Evolutionary conservation across 2,888 invertebrate genomes (phyloP).

Genomic region (Zygaena filipendulae): DNA sequence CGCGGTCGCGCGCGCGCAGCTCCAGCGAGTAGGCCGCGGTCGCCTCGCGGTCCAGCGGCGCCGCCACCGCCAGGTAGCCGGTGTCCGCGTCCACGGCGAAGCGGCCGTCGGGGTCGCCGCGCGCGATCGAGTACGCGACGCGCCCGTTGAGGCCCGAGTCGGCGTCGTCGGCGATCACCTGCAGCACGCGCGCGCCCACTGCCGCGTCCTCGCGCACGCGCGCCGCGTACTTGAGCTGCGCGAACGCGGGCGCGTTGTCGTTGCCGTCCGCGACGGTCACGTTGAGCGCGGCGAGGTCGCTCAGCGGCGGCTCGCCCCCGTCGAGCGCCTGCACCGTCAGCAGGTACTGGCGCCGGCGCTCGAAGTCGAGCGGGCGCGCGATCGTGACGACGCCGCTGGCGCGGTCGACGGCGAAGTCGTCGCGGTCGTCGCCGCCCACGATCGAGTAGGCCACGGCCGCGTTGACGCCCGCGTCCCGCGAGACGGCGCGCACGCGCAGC

Average conservation of each 20-base stretch:
- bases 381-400: conserved; percentile 80
- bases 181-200: conserved; percentile 76
- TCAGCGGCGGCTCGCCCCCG: conserved; percentile 88
- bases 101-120: conserved; percentile 76
- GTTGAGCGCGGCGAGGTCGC: conserved; percentile 88
- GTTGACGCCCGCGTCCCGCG: conserved; percentile 92
- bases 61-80: conserved; percentile 80
- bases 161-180: conserved; percentile 85
- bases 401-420: conserved; percentile 82
- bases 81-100: conserved; percentile 82
- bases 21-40: conserved; percentile 81
- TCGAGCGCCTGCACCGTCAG: conserved; percentile 92
- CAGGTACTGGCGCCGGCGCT: conserved; percentile 85
- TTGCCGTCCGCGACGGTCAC: conserved; percentile 87
- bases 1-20: conserved; percentile 85
- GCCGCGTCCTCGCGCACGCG: conserved; percentile 83
- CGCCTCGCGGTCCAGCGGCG: conserved; percentile 84
- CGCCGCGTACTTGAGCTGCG: conserved; percentile 79
- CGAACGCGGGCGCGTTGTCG: conserved; percentile 87
- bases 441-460: conserved; percentile 91
- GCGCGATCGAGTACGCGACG: conserved; percentile 80
- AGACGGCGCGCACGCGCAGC: conserved; percentile 87
- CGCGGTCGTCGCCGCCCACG: conserved; percentile 89
- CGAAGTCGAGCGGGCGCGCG: conserved; percentile 86
- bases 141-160: conserved; percentile 86